These are phyloP conservation scores for Stenoptilia bipunctidactyla DNA, from an alignment of 2,888 invertebrate genomes.

Conservation along the genomic window DNA sequence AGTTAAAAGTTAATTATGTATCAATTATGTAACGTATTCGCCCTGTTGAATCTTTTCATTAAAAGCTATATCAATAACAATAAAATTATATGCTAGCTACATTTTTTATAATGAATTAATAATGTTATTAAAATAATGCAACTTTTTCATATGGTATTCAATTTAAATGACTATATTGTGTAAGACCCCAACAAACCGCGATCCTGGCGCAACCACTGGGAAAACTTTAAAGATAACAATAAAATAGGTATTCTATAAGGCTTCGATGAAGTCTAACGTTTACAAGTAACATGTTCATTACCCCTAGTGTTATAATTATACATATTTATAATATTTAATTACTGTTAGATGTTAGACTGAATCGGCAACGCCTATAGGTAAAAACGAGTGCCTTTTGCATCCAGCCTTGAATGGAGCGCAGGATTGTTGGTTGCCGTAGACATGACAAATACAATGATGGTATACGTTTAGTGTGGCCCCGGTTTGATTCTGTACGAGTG, in stretches of 20 bases:
- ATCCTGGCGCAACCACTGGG: constrained; percentile 5
- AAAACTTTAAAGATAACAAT: constrained; percentile 27
- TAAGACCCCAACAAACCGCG: not conserved
- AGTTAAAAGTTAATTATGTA: no score
- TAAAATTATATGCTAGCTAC: constrained; percentile 39
- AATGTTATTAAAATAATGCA: not conserved
- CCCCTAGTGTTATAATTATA: no score
- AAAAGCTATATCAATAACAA: constrained; percentile 20
- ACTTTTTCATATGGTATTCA: constrained; percentile 3
- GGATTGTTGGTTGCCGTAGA: constrained; percentile 51
- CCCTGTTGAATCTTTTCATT: constrained; percentile 17
- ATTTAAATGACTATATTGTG: not conserved
- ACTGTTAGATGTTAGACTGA: not conserved
- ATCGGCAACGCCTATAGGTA: constrained; percentile 34
- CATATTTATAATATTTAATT: no score
- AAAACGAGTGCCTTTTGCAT: constrained; percentile 67
- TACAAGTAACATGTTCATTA: no score
- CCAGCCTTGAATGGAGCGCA: constrained; percentile 61
- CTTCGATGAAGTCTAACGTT: not conserved
- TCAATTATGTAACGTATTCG: no score
- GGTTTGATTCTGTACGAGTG: not conserved
- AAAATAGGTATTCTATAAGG: constrained; percentile 5
- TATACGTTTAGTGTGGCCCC: constrained; percentile 22
- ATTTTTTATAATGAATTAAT: constrained; percentile 1
- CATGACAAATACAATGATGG: constrained; percentile 30